phyloP scores from a whole-genome alignment of 2,888 invertebrate species.

The Thecophora atra region DNA sequence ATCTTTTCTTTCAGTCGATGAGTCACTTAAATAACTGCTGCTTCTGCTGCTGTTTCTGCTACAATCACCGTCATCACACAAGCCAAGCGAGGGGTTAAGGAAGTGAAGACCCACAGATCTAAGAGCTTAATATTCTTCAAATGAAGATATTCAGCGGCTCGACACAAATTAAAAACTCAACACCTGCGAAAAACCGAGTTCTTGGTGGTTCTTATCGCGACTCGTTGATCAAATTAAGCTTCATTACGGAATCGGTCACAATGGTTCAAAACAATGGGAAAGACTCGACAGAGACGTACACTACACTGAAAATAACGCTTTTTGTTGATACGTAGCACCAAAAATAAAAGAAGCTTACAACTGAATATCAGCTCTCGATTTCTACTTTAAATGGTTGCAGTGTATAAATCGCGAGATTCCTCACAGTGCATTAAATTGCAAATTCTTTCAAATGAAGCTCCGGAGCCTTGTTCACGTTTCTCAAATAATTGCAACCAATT shows the following conservation, averaged over 20 bases:
- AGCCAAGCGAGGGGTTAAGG: background rate
- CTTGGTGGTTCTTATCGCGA: slow-evolving; percentile 21
- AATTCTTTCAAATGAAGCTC: slow-evolving; percentile 24
- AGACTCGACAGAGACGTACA: background rate
- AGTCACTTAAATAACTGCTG: background rate
- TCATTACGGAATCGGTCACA: slow-evolving; percentile 20
- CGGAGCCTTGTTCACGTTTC: slow-evolving; percentile 25
- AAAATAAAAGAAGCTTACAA: background rate
- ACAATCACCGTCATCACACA: background rate
- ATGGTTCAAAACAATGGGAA: background rate
- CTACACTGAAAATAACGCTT: background rate
- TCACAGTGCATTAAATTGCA: slow-evolving; percentile 14
- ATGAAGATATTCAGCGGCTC: slow-evolving; percentile 1
- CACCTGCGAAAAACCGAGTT: slow-evolving; percentile 3
- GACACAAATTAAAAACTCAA: slow-evolving; percentile 17
- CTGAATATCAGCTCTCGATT: no score
- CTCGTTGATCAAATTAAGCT: slow-evolving; percentile 28
- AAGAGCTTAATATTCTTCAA: background rate
- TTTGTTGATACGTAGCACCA: background rate
- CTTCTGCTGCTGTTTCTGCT: no score
- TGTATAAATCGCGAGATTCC: background rate
- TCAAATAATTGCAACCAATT: slow-evolving; percentile 8
- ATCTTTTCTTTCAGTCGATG: background rate
- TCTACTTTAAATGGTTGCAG: background rate
- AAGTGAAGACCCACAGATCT: background rate